Evolutionary conservation across 2,113 vertebrate species (phyloP).

Genomic region (Dicaeum eximium): DNA sequence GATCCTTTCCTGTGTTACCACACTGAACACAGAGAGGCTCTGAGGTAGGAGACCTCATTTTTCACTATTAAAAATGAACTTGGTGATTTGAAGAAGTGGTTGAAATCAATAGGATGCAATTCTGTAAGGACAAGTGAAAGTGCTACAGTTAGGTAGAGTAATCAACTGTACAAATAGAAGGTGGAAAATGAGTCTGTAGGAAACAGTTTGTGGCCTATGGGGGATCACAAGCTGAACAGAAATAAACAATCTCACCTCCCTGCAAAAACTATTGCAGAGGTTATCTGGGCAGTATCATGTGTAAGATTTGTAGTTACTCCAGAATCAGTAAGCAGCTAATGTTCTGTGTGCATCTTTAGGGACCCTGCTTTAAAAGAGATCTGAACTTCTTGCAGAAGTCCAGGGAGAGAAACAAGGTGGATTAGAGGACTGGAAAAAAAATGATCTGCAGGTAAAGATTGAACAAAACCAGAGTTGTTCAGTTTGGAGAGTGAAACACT

Average conservation of each 20-base stretch:
- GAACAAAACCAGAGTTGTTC: neutral
- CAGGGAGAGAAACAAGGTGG: neutral
- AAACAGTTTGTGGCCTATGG: neutral
- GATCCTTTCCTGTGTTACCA: neutral
- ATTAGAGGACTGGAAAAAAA: slow-evolving; percentile 6
- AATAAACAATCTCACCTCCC: neutral
- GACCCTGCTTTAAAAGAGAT: neutral
- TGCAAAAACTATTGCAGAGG: neutral
- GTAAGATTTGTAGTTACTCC: neutral
- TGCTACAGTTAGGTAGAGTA: neutral
- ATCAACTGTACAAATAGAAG: slow-evolving; percentile 31
- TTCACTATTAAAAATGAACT: slow-evolving; percentile 42
- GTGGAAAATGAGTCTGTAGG: neutral
- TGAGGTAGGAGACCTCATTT: neutral
- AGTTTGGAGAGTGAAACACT: neutral
- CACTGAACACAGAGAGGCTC: neutral
- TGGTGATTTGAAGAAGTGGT: neutral
- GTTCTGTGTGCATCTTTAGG: neutral
- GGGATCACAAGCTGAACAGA: neutral
- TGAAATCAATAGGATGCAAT: slow-evolving; percentile 48
- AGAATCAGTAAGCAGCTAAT: neutral
- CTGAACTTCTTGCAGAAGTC: neutral
- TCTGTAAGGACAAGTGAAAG: slow-evolving; percentile 29
- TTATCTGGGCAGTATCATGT: neutral
- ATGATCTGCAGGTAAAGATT: neutral